phyloP scores from a whole-genome alignment of 2,888 invertebrate species.

The Apeira syringaria region DNA sequence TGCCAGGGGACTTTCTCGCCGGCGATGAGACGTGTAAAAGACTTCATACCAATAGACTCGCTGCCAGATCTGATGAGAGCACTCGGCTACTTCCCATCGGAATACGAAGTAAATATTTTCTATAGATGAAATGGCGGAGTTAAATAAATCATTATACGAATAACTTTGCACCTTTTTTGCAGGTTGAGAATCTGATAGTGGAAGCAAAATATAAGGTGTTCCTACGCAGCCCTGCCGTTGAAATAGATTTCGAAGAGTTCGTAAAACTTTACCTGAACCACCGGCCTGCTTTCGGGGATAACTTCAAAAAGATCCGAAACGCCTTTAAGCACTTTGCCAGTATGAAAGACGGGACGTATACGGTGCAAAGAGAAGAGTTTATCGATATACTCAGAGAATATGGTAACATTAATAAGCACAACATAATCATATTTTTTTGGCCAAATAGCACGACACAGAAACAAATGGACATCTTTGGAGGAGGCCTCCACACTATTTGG shows the following conservation, averaged over 20 bases:
- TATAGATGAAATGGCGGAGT: too few species aligned
- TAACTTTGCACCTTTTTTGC: constrained; percentile 16
- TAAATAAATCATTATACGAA: too few species aligned
- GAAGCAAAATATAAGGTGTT: constrained; percentile 82
- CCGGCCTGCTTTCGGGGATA: constrained; percentile 84
- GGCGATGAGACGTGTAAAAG: constrained; percentile 83
- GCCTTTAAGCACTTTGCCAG: constrained; percentile 74
- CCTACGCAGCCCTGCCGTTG: constrained; percentile 70
- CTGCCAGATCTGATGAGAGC: constrained; percentile 89
- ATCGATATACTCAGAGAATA: constrained; percentile 60
- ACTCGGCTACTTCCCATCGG: constrained; percentile 89
- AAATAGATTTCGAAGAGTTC: constrained; percentile 86
- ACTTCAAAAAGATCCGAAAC: constrained; percentile 59
- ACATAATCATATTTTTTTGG: too few species aligned
- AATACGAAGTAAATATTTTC: constrained; percentile 90
- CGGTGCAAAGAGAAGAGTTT: constrained; percentile 65
- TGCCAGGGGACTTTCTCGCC: constrained; percentile 88
- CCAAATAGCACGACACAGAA: too few species aligned
- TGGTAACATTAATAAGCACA: constrained; percentile 44
- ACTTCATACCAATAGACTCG: constrained; percentile 85
- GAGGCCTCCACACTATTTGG: too few species aligned
- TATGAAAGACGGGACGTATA: constrained; percentile 33
- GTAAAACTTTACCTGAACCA: constrained; percentile 87
- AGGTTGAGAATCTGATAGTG: constrained; percentile 84
- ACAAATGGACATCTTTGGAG: too few species aligned